These are phyloP conservation scores for Peromyscus leucopus DNA, from an alignment of 2,113 vertebrate genomes.

Conservation along the genomic window DNA sequence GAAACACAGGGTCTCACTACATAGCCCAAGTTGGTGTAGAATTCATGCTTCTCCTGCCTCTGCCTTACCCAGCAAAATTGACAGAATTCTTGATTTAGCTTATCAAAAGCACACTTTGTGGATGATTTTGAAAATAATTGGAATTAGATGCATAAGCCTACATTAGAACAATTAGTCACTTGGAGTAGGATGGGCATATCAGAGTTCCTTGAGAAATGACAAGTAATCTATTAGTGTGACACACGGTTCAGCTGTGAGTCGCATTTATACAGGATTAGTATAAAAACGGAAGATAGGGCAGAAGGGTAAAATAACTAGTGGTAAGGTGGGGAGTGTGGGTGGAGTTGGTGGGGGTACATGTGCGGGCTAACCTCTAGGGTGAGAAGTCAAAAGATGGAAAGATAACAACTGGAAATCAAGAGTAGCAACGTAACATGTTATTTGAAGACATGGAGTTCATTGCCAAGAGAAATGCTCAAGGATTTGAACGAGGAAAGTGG, in stretches of 20 bases:
- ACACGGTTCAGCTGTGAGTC: background rate
- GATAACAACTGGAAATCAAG: background rate
- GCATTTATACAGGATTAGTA: background rate
- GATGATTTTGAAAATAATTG: constrained; percentile 24
- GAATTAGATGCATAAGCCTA: background rate
- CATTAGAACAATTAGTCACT: background rate
- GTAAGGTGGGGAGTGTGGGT: background rate
- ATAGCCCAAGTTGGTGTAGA: background rate
- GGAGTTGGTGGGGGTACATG: background rate
- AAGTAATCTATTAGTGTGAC: background rate
- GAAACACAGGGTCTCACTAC: background rate
- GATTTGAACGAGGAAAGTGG: background rate
- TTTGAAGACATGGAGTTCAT: background rate
- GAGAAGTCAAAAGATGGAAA: background rate
- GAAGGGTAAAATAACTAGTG: background rate
- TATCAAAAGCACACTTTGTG: background rate
- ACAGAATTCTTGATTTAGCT: background rate
- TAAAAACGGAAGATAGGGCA: background rate
- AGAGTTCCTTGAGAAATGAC: background rate
- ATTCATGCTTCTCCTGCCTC: background rate
- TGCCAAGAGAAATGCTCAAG: background rate
- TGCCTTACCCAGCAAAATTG: background rate
- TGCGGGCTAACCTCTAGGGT: background rate
- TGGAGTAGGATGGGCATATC: background rate
- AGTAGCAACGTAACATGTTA: background rate